Percentiles rank a stretch among this genome's conserved stretches.
phyloP scores from a whole-genome alignment of 2,113 vertebrate species.

The Colinus virginianus region DNA sequence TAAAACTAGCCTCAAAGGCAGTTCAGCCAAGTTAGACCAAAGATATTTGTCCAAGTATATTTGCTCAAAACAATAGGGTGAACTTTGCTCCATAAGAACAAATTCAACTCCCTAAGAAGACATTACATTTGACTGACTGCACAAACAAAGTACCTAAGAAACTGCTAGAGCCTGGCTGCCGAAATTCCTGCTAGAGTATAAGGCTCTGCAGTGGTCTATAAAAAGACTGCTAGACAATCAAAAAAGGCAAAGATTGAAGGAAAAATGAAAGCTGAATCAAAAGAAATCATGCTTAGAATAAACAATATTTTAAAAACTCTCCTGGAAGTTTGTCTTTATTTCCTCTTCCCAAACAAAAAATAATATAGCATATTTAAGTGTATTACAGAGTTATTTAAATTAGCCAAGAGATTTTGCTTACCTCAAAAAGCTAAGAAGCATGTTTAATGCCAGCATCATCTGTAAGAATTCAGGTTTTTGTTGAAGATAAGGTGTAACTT shows the following conservation, averaged over 20 bases:
- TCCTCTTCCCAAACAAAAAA: background rate
- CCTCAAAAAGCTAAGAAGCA: background rate
- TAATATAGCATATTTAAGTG: background rate
- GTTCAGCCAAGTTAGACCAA: background rate
- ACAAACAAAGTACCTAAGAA: background rate
- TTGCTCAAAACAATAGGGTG: background rate
- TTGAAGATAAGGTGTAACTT: background rate
- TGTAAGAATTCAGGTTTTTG: background rate
- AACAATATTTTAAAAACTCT: background rate
- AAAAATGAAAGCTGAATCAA: background rate
- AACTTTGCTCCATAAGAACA: background rate
- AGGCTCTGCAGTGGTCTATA: background rate
- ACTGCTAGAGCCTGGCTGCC: background rate
- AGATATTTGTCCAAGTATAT: background rate
- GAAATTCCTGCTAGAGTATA: background rate
- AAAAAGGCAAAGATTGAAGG: background rate
- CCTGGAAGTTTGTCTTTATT: background rate
- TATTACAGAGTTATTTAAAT: background rate
- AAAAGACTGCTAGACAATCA: background rate
- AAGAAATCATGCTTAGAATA: background rate
- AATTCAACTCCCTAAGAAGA: background rate
- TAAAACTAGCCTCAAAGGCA: background rate
- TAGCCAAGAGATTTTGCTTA: background rate
- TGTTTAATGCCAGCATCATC: background rate
- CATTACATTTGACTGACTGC: background rate